Evolutionary conservation across 2,113 vertebrate genomes (phyloP).

Genomic region (Poeciliopsis occidentalis): DNA sequence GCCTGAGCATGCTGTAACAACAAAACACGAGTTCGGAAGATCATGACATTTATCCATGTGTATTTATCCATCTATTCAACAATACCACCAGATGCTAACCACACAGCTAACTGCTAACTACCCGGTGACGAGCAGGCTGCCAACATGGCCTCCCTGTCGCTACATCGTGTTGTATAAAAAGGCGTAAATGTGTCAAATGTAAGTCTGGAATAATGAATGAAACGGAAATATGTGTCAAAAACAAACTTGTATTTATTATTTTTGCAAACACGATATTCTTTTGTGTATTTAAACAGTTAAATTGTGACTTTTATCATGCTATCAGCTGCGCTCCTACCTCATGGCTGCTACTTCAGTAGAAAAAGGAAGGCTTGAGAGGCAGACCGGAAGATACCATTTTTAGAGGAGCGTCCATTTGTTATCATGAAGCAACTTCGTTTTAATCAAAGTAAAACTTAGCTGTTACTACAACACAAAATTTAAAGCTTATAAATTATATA

Average conservation of each 20-base stretch:
- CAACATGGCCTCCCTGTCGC: slow-evolving; percentile 69
- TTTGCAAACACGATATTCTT: fast-evolving
- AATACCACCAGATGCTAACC: neutral
- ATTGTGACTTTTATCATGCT: slow-evolving; percentile 29
- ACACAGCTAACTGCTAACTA: slow-evolving; percentile 13
- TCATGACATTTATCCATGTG: neutral
- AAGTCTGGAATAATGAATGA: fast-evolving
- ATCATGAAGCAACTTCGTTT: too few species aligned
- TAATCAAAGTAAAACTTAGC: fast-evolving
- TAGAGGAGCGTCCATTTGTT: too few species aligned
- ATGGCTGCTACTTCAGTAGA: too few species aligned
- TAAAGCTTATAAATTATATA: neutral
- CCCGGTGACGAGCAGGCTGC: slow-evolving; percentile 18
- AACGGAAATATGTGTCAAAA: fast-evolving
- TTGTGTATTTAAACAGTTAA: slow-evolving; percentile 11
- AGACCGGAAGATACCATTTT: too few species aligned
- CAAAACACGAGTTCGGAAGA: neutral
- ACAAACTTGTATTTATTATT: fast-evolving
- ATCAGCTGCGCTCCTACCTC: slow-evolving; percentile 68
- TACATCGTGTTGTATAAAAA: slow-evolving; percentile 41
- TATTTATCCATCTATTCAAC: neutral
- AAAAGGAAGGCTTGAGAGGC: too few species aligned
- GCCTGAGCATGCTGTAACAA: slow-evolving; percentile 91
- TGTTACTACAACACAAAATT: too few species aligned
- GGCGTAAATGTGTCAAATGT: neutral